Base-by-base conservation (phyloP, 2,113 vertebrate species). In the Cathartes aura region DNA sequence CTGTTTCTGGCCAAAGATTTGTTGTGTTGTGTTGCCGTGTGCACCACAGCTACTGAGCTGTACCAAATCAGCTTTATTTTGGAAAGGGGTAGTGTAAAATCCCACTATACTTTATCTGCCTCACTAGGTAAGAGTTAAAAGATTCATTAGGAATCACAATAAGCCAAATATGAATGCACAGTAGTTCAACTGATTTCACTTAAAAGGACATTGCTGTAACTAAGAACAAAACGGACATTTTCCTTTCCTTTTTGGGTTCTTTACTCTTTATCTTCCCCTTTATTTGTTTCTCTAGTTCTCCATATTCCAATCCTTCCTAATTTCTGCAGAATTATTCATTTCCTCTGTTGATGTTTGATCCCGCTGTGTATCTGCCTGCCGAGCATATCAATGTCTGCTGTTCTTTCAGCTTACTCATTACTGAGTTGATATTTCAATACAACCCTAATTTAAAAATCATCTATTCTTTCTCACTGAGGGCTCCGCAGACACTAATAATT, bases 301-400 rank as follows among this genome's bases (percentile, higher is more conserved):
- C 3, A 6, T 84, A 84, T 56, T 92, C 30, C 24, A 70, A 3
- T 43, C 19, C 62, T 86, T 91, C 71, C 72, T 84, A 34, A 53
- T 94, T 94, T 89, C 59, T 87, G 45, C 24, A 84, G 58, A 93
- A 74, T 89, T 63, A 91, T 89, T 91, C 38, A 67, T 42, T n/a
- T 53, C 40, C 32, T 89, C 72, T 94, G 45, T 62, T 71, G 63
- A 78, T 89, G 36, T 89, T 81, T 78, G 56, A 75, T 89, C 5
- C 6, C 73, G 72, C 43, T 76, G 48, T 50, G 32, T 82, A 60
- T 90, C 30, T 92, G 45, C 86, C 43, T 73, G 66, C 60, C 72
- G 48, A 89, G 59, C 45, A 34, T 59, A 82, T 85, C 60, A 58
- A 52, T 80, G n/a, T 80, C 50, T 88, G 48, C 42, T 89, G 45